phyloP scores from a whole-genome alignment of 1,140 invertebrate species.

The Euura lappo region DNA sequence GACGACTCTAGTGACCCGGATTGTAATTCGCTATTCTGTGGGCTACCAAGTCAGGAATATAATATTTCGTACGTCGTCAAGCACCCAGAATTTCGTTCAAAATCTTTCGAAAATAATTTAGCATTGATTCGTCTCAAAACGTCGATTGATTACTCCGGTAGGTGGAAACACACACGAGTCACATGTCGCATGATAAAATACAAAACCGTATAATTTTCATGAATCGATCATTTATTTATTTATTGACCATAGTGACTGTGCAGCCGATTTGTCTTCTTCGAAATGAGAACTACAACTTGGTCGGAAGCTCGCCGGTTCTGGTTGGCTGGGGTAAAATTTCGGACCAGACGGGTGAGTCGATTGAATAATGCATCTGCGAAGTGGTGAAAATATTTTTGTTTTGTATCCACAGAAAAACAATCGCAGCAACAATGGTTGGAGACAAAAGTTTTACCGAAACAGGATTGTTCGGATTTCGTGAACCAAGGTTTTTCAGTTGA shows the following conservation, averaged over 20 bases:
- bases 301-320: conserved; percentile 26
- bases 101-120: conserved; percentile 40
- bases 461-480: conserved; percentile 36
- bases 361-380: conserved; percentile 12
- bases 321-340: conserved; percentile 45
- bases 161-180: conserved; percentile 8
- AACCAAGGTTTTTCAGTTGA: conserved; percentile 37
- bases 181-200: neutral
- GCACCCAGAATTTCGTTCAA: conserved; percentile 36
- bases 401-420: conserved; percentile 28
- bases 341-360: conserved; percentile 32
- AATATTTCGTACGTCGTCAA: conserved; percentile 48
- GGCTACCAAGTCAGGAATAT: conserved; percentile 28
- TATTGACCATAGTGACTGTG: conserved; percentile 33
- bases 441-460: conserved; percentile 33
- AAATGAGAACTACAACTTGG: conserved; percentile 23
- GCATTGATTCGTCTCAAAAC: conserved; percentile 39
- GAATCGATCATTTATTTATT: neutral
- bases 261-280: conserved; percentile 42
- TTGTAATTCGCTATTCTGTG: conserved; percentile 41
- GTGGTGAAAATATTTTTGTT: conserved; percentile 1
- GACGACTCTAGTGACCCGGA: conserved; percentile 38
- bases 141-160: conserved; percentile 41
- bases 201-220: neutral
- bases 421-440: conserved; percentile 32